These are phyloP conservation scores for Calliscelio sp. DNA, from an alignment of 2,888 invertebrate species.

Conservation along the genomic window DNA sequence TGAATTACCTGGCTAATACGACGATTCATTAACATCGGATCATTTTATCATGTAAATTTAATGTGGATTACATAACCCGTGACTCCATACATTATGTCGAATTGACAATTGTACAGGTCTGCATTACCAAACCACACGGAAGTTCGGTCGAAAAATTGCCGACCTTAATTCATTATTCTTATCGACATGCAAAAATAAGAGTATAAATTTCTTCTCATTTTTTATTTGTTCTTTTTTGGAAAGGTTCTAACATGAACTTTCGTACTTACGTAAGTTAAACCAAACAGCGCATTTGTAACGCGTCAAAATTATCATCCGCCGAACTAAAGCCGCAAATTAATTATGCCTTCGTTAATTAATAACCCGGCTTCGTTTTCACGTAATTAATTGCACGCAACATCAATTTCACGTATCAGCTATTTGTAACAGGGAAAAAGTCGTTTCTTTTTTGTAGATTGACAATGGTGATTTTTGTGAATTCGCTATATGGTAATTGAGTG, in stretches of 20 bases:
- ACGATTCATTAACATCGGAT: slow-evolving; percentile 35
- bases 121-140: slow-evolving; percentile 40
- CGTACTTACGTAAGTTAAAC: background rate
- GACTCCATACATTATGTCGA: slow-evolving; percentile 20
- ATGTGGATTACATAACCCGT: slow-evolving; percentile 31
- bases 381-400: background rate
- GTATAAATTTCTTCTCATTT: no score
- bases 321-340: background rate
- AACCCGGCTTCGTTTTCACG: background rate
- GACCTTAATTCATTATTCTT: slow-evolving; percentile 30
- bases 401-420: background rate
- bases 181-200: slow-evolving; percentile 6
- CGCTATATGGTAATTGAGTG: background rate
- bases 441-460: no score
- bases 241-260: background rate
- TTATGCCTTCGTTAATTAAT: background rate
- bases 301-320: background rate
- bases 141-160: slow-evolving; percentile 10
- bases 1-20: slow-evolving; percentile 43
- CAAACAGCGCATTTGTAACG: background rate
- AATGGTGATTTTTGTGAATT: no score
- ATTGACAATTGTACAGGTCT: slow-evolving; percentile 29
- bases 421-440: background rate
- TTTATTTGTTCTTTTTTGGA: slow-evolving; percentile 3
- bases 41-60: slow-evolving; percentile 48